These are phyloP conservation scores for Lepidurus arcticus DNA, from an alignment of 1,140 invertebrate species.

Conservation along the genomic window DNA sequence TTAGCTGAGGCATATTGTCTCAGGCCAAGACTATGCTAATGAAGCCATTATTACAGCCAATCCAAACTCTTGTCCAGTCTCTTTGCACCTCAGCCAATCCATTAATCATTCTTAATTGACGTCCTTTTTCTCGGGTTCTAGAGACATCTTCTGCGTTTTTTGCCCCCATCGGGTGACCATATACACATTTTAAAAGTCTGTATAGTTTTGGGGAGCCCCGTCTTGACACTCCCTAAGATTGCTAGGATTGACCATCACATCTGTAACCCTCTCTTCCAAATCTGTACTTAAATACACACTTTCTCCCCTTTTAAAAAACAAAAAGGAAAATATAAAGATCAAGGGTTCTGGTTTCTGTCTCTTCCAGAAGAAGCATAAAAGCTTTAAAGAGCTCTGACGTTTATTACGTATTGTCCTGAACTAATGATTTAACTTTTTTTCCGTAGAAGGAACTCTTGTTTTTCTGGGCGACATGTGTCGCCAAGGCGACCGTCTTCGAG, in stretches of 20 bases:
- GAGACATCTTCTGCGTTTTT: neutral
- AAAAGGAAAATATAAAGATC: neutral
- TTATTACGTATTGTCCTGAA: neutral
- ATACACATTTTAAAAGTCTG: neutral
- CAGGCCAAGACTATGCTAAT: neutral
- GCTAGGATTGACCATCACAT: neutral
- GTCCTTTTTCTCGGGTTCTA: neutral
- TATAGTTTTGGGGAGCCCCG: neutral
- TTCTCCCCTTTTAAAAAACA: neutral
- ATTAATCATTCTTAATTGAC: slow-evolving; percentile 11
- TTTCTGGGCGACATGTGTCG: neutral
- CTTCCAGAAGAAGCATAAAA: neutral
- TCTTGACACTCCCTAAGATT: neutral
- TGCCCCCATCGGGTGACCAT: neutral
- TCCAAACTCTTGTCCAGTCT: neutral
- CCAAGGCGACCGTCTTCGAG: neutral
- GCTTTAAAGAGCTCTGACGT: neutral
- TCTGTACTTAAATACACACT: neutral
- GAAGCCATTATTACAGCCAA: neutral
- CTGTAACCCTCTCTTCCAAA: slow-evolving; percentile 13
- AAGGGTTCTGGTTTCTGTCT: neutral
- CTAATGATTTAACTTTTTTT: slow-evolving; percentile 9
- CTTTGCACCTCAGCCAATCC: neutral
- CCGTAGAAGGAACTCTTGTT: neutral
- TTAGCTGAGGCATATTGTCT: neutral